Conservation (phyloP, 2,888 invertebrate genomes). For the Orthosia gothica region DNA sequence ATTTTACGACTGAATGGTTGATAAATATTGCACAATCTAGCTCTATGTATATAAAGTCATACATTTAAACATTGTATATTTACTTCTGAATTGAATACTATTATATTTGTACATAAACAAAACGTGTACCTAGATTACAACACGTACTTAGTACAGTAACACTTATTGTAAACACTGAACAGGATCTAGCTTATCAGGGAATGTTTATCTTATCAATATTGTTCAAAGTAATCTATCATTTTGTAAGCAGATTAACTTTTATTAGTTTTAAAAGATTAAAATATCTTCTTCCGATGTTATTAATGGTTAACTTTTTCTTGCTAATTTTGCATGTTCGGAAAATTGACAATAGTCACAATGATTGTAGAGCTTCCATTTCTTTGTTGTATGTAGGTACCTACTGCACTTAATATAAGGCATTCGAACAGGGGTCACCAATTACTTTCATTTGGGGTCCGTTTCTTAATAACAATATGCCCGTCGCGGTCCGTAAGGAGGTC, state of each 20-base stretch:
- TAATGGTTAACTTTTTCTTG: conserved; percentile 29
- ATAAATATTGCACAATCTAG: conserved; percentile 30
- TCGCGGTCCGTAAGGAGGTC: too few relatives aligned
- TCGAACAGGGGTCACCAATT: too few relatives aligned
- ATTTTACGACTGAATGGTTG: conserved; percentile 16
- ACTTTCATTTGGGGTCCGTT: too few relatives aligned
- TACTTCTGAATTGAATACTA: conserved; percentile 25
- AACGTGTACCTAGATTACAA: conserved; percentile 27
- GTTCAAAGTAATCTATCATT: conserved; percentile 42
- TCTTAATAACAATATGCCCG: too few relatives aligned
- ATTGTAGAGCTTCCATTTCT: background rate
- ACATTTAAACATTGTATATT: conserved; percentile 13
- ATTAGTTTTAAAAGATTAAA: conserved; percentile 47
- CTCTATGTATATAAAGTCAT: conserved; percentile 2
- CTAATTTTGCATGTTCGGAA: conserved; percentile 19
- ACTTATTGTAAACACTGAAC: conserved; percentile 64
- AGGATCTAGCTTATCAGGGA: conserved; percentile 67
- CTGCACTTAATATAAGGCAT: too few relatives aligned
- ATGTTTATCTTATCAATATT: conserved; percentile 58
- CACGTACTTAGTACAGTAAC: conserved; percentile 27
- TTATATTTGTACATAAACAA: conserved; percentile 34
- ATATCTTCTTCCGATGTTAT: conserved; percentile 27
- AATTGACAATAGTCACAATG: background rate
- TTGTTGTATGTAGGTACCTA: too few relatives aligned
- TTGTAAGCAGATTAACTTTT: conserved; percentile 45